Evolutionary conservation across 2,888 invertebrate species (phyloP), one percentile per base, ranked within the genome.

Genomic region (Caenorhabditis zanzibari): DNA sequence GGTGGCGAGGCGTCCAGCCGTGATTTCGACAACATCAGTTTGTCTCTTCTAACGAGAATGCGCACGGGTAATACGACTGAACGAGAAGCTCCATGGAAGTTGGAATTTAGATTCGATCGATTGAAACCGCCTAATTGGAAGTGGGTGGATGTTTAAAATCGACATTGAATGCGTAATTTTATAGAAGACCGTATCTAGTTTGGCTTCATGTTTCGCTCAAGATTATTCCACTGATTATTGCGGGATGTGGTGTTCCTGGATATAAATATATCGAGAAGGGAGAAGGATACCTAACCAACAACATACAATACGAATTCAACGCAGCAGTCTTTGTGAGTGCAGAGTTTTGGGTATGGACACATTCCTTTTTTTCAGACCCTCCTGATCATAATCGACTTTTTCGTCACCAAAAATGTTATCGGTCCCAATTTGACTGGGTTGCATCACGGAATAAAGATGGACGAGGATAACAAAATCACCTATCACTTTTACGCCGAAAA

Each of bases 401-500:
- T 63, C 38, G 38, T 74, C 4, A 74, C 73, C 1, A 74, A 74
- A 41, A 41, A 41, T 22, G n/a, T 52, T 0, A 1, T 74, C 16
- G 73, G 73, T 2, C 63, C 73, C 9, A 35, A 41, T 10, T n/a
- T 74, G 22, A 52, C 54, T 4, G 73, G 73, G 9, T 22, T 74
- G 10, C 73, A 74, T 35, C 73, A 74, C 28, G 73, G 63, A 64
- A 44, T 63, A 26, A 74, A 63, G 24, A 54, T n/a, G n/a, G 54
- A 74, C n/a, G 73, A 61, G 16, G 52, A 73, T 10, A 35, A 32
- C 0, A 26, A 32, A 1, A 35, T 63, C 26, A 38, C 10, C 0
- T 74, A 74, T 54, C 73, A 74, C 19, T 74, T 35, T 14, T 63
- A 74, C 38, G 73, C 73, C 7, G 73, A 74, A n/a, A 63, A 63